Evolutionary conservation across 2,113 vertebrate genomes (phyloP), one percentile per base, ranked within the genome.

Genomic region (Corythaeola cristata): DNA sequence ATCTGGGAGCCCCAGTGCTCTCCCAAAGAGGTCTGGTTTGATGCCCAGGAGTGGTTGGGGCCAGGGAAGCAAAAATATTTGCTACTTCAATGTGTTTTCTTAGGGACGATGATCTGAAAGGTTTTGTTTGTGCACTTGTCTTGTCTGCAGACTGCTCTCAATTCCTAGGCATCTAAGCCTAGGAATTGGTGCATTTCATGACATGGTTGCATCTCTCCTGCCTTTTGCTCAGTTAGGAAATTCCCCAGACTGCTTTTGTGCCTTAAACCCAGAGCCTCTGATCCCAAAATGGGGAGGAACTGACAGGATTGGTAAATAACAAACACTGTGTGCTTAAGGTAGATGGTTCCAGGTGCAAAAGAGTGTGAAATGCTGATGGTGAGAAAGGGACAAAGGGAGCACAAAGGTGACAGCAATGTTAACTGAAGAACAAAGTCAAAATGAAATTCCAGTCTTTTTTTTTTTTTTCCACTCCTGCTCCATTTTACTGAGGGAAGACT

Each of bases 191-290:
- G 50, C 97, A 44, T 97, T 98, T 84, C 98, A 98, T 5, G 96
- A 98, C 9, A 55, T 98, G 4, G n/a, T 98, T 95, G 97, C 74
- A 5, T 98, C 98, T 93, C 83, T 98, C 92, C 97, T 98, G 81
- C 97, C 96, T 91, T 98, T 98, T 86, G 96, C 97, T 92, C 97
- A 97, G 9, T 97, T 98, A 76, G 98, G 98, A 89, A 98, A 96
- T 90, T 64, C 41, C 32, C 85, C 93, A 35, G 33, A 76, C n/a
- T 67, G 64, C 66, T 94, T 96, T 86, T 64, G 85, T 77, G 85
- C 94, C 96, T 80, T 95, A 85, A 96, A 93, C 63, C 68, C 89
- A 62, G 68, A 89, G 35, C 79, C 76, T 73, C 85, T 98, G 13
- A 97, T 75, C 22, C 97, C 95, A 26, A 96, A 98, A 41, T 98